phyloP scores from a whole-genome alignment of 2,888 invertebrate species.

The Synergus gifuensis region DNA sequence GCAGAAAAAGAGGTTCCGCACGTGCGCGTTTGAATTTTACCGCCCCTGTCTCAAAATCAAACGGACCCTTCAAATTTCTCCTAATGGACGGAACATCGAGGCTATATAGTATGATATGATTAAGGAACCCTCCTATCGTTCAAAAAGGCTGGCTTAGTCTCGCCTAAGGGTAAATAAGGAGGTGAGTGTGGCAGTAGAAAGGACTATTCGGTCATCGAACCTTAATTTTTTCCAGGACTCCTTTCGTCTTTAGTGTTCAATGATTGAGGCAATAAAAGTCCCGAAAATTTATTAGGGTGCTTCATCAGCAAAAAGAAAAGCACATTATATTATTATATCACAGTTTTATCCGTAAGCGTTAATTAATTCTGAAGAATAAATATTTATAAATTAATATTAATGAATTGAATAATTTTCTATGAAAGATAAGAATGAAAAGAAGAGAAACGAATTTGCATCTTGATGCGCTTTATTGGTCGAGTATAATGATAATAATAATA shows the following conservation, averaged over 20 bases:
- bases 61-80: constrained; percentile 56
- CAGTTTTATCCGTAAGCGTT: not conserved
- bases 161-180: constrained; percentile 56
- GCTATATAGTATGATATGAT: constrained; percentile 51
- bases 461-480: constrained; percentile 72
- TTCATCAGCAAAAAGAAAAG: not conserved
- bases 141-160: constrained; percentile 52
- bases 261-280: not conserved
- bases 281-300: not conserved
- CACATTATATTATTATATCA: not conserved
- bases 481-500: constrained; percentile 70
- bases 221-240: not conserved
- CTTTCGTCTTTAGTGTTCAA: not conserved
- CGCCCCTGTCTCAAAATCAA: constrained; percentile 52
- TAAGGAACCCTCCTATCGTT: constrained; percentile 54
- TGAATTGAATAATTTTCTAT: not conserved
- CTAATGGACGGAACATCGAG: constrained; percentile 51
- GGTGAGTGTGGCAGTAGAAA: constrained; percentile 15
- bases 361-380: not conserved
- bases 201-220: constrained; percentile 8
- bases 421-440: not conserved
- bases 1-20: constrained; percentile 51
- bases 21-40: constrained; percentile 49
- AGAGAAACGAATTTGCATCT: constrained; percentile 45
- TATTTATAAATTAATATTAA: too few species aligned